Conservation (phyloP, 1,140 invertebrate genomes). For the Heliconius hermathena region DNA sequence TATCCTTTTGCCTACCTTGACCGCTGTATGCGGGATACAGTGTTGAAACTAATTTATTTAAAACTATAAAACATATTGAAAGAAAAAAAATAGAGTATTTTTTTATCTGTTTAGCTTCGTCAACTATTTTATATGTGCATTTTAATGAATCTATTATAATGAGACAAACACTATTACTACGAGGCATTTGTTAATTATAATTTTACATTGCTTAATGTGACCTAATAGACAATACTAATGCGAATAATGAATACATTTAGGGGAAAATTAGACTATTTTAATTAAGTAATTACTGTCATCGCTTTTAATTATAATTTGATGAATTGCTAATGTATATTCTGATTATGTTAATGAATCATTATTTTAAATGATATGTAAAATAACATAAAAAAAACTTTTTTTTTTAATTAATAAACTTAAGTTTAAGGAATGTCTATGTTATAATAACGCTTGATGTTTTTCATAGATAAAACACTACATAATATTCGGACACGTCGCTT, state of each 20-base stretch:
- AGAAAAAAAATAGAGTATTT: not conserved
- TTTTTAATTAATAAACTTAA: not conserved
- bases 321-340: constrained; percentile 14
- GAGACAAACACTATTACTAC: constrained; percentile 3
- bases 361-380: not conserved
- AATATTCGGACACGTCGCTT: constrained; percentile 79
- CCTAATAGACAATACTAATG: constrained; percentile 12
- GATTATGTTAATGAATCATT: not conserved
- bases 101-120: not conserved
- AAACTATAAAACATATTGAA: too few species aligned
- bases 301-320: constrained; percentile 5
- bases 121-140: not conserved
- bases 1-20: too few species aligned
- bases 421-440: constrained; percentile 43
- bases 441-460: constrained; percentile 42
- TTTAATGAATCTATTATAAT: not conserved
- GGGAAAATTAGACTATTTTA: not conserved
- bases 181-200: constrained; percentile 3
- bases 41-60: too few species aligned
- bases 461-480: constrained; percentile 70
- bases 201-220: constrained; percentile 3
- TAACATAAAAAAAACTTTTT: not conserved
- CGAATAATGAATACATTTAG: not conserved
- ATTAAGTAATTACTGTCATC: constrained; percentile 1
- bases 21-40: too few species aligned